Evolutionary conservation across 1,140 invertebrate genomes (phyloP), one percentile per base, ranked within the genome.

Genomic region (Drosophila auraria): DNA sequence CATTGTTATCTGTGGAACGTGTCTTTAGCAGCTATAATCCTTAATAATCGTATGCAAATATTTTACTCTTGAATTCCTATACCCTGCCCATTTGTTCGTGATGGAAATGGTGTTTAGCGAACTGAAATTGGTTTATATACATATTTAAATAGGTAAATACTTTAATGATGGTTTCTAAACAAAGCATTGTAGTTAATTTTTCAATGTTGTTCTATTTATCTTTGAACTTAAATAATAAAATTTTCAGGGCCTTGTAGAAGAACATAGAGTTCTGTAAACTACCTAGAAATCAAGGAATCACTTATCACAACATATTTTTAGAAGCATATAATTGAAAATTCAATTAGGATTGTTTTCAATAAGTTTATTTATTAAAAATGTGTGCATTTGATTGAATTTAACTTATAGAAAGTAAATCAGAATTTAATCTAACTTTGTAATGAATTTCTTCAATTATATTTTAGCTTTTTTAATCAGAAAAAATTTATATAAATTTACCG

Each of bases 1-100:
- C 63, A 76, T 66, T 77, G 33, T 69, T 56, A 33, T 70, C 38
- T 33, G 15, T 38, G 53, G 25, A 68, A 69, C 60, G 72, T 69
- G 62, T 71, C 68, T 45, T 56, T 30, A 11, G 30, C 49, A 47
- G 68, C 36, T 40, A 71, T 72, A 72, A 70, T 71, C 64, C 23
- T 45, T 47, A 36, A 66, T 44, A 12, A 27, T 11, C 30, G 23
- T 38, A 69, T 69, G 68, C 65, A 69, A 71, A 69, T 70, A 38
- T 54, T 56, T 71, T 11, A 30, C 20, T 47, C 49, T 56, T 56
- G 25, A 69, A 53, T 70, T 33, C 59, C 40, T 0, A 63, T 66
- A 63, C n/a, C 27, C 44, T 36, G 11, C 3, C n/a, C 14, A 33
- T 9, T 23, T 23, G 7, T 9, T 38, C 33, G 15, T 38, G 33